phyloP scores from a whole-genome alignment of 2,888 invertebrate species.

The Rhamphomyia laevipes region DNA sequence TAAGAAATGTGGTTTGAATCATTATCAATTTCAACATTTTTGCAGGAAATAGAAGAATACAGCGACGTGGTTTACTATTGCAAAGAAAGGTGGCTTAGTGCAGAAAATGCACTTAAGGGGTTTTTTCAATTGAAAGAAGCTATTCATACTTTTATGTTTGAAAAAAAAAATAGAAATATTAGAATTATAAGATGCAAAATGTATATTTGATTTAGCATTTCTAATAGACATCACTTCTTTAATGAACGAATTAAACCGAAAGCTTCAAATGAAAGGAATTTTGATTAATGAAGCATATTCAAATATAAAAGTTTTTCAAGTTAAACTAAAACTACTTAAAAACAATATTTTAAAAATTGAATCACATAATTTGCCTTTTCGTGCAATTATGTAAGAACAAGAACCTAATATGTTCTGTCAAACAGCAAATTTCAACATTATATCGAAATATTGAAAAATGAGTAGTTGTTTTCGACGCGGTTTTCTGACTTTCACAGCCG shows the following conservation, averaged over 20 bases:
- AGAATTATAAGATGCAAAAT: background rate
- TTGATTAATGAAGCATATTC: background rate
- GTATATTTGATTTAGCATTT: constrained; percentile 1
- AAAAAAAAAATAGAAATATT: background rate
- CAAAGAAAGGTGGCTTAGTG: constrained; percentile 1
- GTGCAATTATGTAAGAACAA: too few species aligned
- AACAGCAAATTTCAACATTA: too few species aligned
- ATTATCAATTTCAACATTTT: constrained; percentile 2
- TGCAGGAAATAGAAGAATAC: constrained; percentile 1
- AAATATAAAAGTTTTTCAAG: background rate
- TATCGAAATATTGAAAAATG: too few species aligned
- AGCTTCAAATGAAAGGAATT: constrained; percentile 2
- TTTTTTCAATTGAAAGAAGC: constrained; percentile 3
- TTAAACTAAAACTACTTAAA: background rate
- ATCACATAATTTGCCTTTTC: too few species aligned
- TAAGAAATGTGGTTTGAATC: constrained; percentile 1
- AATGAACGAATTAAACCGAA: constrained; percentile 2
- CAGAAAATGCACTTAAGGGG: constrained; percentile 3
- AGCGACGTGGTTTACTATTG: constrained; percentile 1
- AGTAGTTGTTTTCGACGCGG: too few species aligned
- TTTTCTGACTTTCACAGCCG: too few species aligned
- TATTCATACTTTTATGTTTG: constrained; percentile 1
- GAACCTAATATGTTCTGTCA: too few species aligned
- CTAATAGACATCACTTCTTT: constrained; percentile 1
- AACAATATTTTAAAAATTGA: too few species aligned